Evolutionary conservation across 2,113 vertebrate species (phyloP).

Genomic region (Poecile atricapillus): DNA sequence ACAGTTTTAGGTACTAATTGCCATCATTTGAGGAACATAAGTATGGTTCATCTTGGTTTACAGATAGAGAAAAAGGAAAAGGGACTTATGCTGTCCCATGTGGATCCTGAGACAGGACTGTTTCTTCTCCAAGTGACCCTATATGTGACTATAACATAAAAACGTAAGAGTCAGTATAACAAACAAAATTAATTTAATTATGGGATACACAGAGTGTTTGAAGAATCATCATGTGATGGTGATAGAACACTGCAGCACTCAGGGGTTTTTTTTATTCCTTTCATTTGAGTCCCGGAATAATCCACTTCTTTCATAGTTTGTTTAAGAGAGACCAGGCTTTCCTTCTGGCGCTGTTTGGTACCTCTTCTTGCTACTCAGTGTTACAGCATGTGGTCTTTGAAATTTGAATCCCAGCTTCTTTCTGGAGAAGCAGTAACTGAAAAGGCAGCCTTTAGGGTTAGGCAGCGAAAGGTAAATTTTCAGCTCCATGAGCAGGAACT

Average conservation of each 20-base stretch:
- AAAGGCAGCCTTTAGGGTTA: conserved; percentile 22
- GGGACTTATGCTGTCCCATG: background rate
- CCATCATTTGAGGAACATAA: background rate
- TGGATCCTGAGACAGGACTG: background rate
- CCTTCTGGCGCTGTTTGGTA: background rate
- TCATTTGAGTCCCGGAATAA: background rate
- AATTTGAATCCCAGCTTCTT: conserved; percentile 10
- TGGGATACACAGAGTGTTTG: background rate
- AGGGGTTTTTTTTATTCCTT: background rate
- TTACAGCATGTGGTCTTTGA: conserved; percentile 54
- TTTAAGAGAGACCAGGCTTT: background rate
- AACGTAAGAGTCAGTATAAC: background rate
- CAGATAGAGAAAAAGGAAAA: background rate
- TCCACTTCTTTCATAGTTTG: background rate
- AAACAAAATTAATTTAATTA: background rate
- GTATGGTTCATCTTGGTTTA: background rate
- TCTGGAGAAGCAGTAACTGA: background rate
- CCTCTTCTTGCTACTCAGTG: background rate
- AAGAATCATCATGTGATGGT: background rate
- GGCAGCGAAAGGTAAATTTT: conserved; percentile 22
- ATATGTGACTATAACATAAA: background rate
- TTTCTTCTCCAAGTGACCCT: background rate
- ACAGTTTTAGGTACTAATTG: background rate
- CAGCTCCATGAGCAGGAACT: conserved; percentile 41
- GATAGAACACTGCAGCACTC: background rate